Evolutionary conservation across 1,140 invertebrate genomes (phyloP), one percentile per base, ranked within the genome.

Genomic region (Listronotus bonariensis): DNA sequence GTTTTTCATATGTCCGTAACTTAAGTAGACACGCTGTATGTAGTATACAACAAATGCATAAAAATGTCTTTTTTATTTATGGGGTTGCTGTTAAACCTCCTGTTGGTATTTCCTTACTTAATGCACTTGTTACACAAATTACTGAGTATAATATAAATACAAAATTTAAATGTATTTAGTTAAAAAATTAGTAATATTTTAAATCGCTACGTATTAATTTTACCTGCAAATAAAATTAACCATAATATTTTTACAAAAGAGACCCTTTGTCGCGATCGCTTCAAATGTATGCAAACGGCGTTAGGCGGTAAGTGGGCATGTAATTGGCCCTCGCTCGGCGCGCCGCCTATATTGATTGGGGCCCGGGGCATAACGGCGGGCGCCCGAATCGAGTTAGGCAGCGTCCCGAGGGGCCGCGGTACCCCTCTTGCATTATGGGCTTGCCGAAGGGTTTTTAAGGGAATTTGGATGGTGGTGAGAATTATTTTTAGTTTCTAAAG

Each of bases 291-390:
- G 77, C 76, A 78, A 77, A 77, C 72, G 73, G 72, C 74, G 75
- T 77, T 78, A 78, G 72, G 68, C 74, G 73, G 71, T 77, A 78
- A 78, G 76, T 78, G 76, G 76, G 75, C 77, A 78, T 78, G 76
- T 78, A 78, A 78, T 78, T 78, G 76, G 74, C 77, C 75, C 72
- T 72, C 58, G 62, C 59, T 54, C 66, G 70, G 67, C 72, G 71
- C 74, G 71, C 72, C 72, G 69, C 71, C 67, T 74, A 70, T 74
- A 74, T 74, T 75, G 73, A 74, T 76, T 74, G 74, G 74, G 70
- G 72, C 70, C 73, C 73, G 53, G 61, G 61, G 51, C 46, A 49
- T 45, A 45, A 48, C 66, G 67, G 59, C 63, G 66, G 65, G 55
- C 65, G 64, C 70, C 58, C 64, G 65, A 74, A 74, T 74, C 71